phyloP scores from a whole-genome alignment of 2,113 vertebrate species.

The Elachura formosa region DNA sequence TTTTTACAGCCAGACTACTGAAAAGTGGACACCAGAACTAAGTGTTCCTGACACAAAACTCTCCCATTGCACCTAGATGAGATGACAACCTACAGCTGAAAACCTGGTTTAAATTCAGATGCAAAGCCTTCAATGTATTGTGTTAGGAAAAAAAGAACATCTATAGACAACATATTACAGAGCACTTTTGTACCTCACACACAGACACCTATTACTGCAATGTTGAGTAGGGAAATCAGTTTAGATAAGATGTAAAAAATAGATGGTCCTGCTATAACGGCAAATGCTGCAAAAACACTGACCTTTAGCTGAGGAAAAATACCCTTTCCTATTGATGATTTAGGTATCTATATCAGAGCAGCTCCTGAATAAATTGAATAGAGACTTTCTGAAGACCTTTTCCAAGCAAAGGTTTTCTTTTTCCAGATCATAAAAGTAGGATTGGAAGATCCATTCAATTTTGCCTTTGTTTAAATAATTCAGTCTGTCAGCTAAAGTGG shows the following conservation, averaged over 20 bases:
- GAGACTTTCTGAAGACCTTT: neutral
- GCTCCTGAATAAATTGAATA: neutral
- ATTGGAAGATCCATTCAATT: neutral
- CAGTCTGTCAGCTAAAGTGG: neutral
- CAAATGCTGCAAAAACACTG: neutral
- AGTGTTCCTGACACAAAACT: neutral
- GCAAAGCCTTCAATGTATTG: neutral
- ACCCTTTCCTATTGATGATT: neutral
- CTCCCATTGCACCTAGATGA: neutral
- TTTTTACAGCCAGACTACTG: neutral
- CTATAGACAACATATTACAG: neutral
- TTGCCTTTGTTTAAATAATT: slow-evolving; percentile 16
- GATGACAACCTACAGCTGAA: neutral
- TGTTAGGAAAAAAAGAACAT: neutral
- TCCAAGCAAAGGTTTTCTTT: neutral
- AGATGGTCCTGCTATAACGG: neutral
- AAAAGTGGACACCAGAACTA: neutral
- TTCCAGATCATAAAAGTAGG: neutral
- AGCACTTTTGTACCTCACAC: neutral
- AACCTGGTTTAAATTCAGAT: neutral
- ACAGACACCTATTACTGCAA: neutral
- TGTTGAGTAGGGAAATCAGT: neutral
- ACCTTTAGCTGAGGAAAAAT: neutral
- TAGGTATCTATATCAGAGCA: neutral
- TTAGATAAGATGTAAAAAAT: neutral